phyloP scores from a whole-genome alignment of 2,113 vertebrate species.

The Tragelaphus imberbis region DNA sequence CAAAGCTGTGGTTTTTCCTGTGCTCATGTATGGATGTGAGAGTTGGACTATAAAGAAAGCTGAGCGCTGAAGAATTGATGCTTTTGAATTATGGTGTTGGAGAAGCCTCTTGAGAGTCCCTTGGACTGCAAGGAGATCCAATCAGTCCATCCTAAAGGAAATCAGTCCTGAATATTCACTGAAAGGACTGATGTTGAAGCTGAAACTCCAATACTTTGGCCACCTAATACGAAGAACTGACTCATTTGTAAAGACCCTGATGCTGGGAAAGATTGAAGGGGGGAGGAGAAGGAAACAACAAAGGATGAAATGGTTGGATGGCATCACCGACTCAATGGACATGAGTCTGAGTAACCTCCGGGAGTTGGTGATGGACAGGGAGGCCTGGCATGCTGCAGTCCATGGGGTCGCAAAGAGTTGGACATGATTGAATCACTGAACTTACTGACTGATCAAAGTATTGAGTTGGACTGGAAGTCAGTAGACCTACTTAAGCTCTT shows the following conservation, averaged over 20 bases:
- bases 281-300: not conserved
- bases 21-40: not conserved
- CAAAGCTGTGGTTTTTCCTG: not conserved
- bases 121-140: not conserved
- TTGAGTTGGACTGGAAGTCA: not conserved
- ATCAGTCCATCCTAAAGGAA: not conserved
- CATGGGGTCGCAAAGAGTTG: not conserved
- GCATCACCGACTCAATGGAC: not conserved
- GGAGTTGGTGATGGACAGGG: not conserved
- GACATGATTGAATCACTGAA: not conserved
- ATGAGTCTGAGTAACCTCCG: not conserved
- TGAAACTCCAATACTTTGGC: not conserved
- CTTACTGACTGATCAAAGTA: not conserved
- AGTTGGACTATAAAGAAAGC: not conserved
- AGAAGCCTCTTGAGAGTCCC: not conserved
- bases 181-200: not conserved
- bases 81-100: not conserved
- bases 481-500: not conserved
- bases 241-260: not conserved
- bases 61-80: fast-evolving
- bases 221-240: not conserved
- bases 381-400: not conserved
- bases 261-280: not conserved
- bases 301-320: not conserved
- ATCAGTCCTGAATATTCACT: not conserved